These are phyloP conservation scores for Penaeus chinensis DNA, from an alignment of 1,140 invertebrate genomes.

Conservation along the genomic window DNA sequence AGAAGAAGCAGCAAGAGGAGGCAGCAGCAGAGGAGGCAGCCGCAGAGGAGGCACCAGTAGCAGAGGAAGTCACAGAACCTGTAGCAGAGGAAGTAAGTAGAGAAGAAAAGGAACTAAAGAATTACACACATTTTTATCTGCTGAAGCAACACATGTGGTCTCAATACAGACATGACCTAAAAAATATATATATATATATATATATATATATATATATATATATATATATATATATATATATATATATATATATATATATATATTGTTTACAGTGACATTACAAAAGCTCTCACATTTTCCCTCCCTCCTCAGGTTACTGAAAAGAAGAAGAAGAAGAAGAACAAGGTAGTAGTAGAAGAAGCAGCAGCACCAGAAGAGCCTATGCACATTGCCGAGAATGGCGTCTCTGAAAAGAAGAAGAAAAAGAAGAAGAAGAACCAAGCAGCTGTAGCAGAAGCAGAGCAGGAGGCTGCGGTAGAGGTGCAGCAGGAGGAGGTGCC, in stretches of 20 bases:
- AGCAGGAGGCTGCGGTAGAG: background rate
- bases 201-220: too few relatives aligned
- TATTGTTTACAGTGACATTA: too few relatives aligned
- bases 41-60: background rate
- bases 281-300: too few relatives aligned
- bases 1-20: conserved; percentile 8
- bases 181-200: too few relatives aligned
- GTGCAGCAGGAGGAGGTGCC: background rate
- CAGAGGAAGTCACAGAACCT: background rate
- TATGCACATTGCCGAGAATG: background rate
- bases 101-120: too few relatives aligned
- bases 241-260: too few relatives aligned
- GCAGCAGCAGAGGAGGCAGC: background rate
- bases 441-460: background rate
- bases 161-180: too few relatives aligned
- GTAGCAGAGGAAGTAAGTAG: too few relatives aligned
- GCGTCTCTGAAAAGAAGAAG: conserved; percentile 34
- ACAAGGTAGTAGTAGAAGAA: background rate
- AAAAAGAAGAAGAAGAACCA: conserved; percentile 36
- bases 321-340: conserved; percentile 50
- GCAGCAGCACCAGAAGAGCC: background rate
- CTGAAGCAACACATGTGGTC: too few relatives aligned
- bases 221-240: too few relatives aligned
- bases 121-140: too few relatives aligned
- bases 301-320: background rate